Conservation (phyloP, 2,797 vertebrate genomes). For the Periophthalmus magnuspinnatus region DNA sequence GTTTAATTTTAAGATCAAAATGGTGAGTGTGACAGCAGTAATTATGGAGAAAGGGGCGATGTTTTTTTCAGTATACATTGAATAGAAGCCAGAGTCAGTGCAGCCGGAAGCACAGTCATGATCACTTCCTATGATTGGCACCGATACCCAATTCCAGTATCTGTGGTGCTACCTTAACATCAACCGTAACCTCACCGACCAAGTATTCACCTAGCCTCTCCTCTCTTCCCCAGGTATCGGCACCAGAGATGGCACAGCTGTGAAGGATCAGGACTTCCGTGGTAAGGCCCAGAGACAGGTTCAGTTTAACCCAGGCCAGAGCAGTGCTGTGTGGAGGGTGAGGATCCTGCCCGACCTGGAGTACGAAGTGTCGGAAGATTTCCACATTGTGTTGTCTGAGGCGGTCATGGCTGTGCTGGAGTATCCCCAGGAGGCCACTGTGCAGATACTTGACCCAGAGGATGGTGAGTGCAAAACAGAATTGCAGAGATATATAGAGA, state of each 20-base stretch:
- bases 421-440: slow-evolving; percentile 78
- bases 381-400: slow-evolving; percentile 89
- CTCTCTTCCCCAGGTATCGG: slow-evolving; percentile 80
- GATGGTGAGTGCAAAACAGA: slow-evolving; percentile 82
- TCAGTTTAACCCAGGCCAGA: slow-evolving; percentile 96
- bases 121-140: too few relatives aligned
- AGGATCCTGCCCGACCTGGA: slow-evolving; percentile 83
- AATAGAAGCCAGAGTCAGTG: too few relatives aligned
- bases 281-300: slow-evolving; percentile 94
- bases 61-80: too few relatives aligned
- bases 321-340: slow-evolving; percentile 86
- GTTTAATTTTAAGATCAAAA: too few relatives aligned
- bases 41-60: too few relatives aligned
- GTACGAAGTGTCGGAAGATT: slow-evolving; percentile 88
- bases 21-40: too few relatives aligned
- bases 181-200: too few relatives aligned
- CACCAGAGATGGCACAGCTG: slow-evolving; percentile 86
- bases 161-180: too few relatives aligned
- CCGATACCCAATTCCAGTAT: too few relatives aligned
- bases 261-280: slow-evolving; percentile 88
- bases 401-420: slow-evolving; percentile 91
- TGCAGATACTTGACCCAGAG: slow-evolving; percentile 91
- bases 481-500: too few relatives aligned
- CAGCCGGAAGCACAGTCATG: too few relatives aligned
- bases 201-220: slow-evolving; percentile 1